Evolutionary conservation across 2,888 invertebrate genomes (phyloP), one percentile per base, ranked within the genome.

Genomic region (Oscheius myriophilus): DNA sequence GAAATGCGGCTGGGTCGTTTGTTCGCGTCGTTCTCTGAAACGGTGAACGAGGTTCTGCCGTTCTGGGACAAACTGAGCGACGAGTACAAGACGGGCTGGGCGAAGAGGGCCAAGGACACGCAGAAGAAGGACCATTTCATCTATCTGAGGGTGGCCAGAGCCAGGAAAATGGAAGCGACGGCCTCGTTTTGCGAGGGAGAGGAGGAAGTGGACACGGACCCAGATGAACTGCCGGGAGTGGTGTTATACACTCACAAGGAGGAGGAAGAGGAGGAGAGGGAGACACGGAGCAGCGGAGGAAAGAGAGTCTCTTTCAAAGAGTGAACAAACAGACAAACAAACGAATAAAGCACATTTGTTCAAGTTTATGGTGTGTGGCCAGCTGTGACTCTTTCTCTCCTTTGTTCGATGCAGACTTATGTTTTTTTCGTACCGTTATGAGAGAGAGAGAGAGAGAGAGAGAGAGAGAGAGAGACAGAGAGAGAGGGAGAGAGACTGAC

Each of bases 191-290:
- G 33, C 6, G 14, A 59, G 25, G 26, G 9, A 26, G 49, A 61
- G 46, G 26, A 46, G 11, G n/a, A n/a, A 33, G 42, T 33, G 23
- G 63, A 63, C 1, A 63, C 53, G 52, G 63, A 63, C 52, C 63
- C 63, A 39, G 63, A 63, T 39, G 63, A 63, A 51, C 41, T 63
- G 53, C 63, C 63, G 14, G 63, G 63, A 21, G 53, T 33, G 11
- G 54, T 63, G 12, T 53, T 41, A 14, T 21, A 49, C n/a, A n/a
- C n/a, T 18, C 49, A 49, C 3, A 11, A 49, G 21, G 21, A n/a
- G 49, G 49, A 33, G 33, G 33, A 33, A 9, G 33, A 33, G 33
- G 33, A 33, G 46, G n/a, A 33, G 25, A 59, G 52, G 18, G 46
- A 46, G 14, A 4, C 16, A 18, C 43, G 12, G 14, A 43, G 43